phyloP scores from a whole-genome alignment of 1,140 invertebrate species.

The Galleria mellonella region DNA sequence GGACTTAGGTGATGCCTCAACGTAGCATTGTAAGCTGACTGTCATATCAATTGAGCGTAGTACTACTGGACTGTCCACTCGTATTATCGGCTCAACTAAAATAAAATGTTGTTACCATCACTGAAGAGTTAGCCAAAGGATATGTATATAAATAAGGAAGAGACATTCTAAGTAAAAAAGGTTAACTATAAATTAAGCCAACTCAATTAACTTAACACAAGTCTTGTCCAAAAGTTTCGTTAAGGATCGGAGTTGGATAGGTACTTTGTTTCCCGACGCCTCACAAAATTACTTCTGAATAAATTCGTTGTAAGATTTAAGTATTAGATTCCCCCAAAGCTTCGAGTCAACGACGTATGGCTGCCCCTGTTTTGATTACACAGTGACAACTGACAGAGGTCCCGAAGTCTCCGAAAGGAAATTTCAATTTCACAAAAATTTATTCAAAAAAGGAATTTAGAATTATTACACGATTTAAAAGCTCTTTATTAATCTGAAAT shows the following conservation, averaged over 20 bases:
- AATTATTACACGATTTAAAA: too few species aligned
- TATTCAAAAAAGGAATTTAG: too few species aligned
- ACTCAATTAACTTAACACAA: conserved; percentile 25
- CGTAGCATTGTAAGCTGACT: conserved; percentile 85
- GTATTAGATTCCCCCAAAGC: not conserved
- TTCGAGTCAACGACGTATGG: not conserved
- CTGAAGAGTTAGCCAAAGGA: not conserved
- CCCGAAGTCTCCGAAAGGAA: too few species aligned
- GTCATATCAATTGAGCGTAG: conserved; percentile 84
- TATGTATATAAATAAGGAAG: not conserved
- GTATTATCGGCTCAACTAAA: conserved; percentile 85
- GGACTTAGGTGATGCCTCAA: conserved; percentile 88
- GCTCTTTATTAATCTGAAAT: too few species aligned
- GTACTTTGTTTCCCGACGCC: conserved; percentile 16
- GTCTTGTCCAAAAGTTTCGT: conserved; percentile 18
- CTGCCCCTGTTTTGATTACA: not conserved
- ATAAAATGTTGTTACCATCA: conserved; percentile 6
- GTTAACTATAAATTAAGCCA: conserved; percentile 26
- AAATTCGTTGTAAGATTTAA: conserved; percentile 4
- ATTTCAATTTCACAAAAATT: too few species aligned
- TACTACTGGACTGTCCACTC: conserved; percentile 86
- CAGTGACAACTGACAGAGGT: too few species aligned
- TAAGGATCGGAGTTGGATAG: conserved; percentile 22
- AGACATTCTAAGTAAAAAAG: conserved; percentile 20
- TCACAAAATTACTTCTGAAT: conserved; percentile 9